These are phyloP conservation scores for Campoplex nolae DNA, from an alignment of 2,888 invertebrate genomes.

Conservation along the genomic window DNA sequence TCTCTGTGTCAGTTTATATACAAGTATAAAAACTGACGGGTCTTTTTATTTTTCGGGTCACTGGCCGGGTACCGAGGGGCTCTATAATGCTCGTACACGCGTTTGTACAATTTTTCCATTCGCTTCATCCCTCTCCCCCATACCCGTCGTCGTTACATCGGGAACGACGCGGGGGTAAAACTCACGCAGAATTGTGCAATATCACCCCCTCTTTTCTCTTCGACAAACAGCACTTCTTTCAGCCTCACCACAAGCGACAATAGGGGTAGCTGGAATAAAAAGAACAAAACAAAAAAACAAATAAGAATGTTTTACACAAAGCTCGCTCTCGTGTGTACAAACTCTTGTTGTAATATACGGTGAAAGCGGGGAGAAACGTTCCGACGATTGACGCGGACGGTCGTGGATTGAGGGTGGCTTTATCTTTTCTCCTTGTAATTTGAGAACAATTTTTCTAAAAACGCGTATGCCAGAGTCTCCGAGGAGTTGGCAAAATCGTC, in stretches of 20 bases:
- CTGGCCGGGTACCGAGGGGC: constrained; percentile 41
- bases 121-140: constrained; percentile 26
- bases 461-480: not conserved
- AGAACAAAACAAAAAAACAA: constrained; percentile 24
- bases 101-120: constrained; percentile 42
- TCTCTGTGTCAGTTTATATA: not conserved
- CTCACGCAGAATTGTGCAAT: constrained; percentile 18
- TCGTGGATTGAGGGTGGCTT: constrained; percentile 1
- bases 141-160: constrained; percentile 8
- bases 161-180: constrained; percentile 12
- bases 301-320: constrained; percentile 35
- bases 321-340: constrained; percentile 14
- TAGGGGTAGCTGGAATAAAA: constrained; percentile 39
- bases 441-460: not conserved
- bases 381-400: constrained; percentile 37
- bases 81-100: constrained; percentile 36
- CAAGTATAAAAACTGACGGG: constrained; percentile 23
- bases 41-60: constrained; percentile 61
- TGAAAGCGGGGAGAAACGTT: constrained; percentile 25
- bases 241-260: constrained; percentile 31
- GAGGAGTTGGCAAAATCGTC: not conserved
- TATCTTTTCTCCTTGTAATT: not conserved
- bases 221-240: constrained; percentile 9
- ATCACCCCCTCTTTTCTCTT: not conserved
- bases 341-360: constrained; percentile 13